Conservation (phyloP, 92 coral and sea anemone species). For the Palythoa grandiflora region DNA sequence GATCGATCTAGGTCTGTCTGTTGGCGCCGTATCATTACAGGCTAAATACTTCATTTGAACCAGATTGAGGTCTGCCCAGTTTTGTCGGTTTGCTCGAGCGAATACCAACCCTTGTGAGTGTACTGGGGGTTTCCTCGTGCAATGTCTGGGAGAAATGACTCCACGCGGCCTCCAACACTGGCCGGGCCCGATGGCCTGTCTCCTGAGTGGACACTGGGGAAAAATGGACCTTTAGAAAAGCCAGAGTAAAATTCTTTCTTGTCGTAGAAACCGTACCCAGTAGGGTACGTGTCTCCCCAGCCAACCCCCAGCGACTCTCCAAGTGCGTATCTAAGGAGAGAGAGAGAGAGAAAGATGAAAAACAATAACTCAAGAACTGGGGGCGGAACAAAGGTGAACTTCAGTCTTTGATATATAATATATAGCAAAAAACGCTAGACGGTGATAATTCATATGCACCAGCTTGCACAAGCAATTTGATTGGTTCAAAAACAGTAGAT, state of each 20-base stretch:
- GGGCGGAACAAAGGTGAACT: too few relatives aligned
- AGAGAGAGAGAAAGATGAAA: too few relatives aligned
- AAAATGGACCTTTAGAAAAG: conserved; percentile 84
- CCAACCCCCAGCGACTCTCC: conserved; percentile 85
- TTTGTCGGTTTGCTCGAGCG: conserved; percentile 57
- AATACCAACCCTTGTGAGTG: conserved; percentile 83
- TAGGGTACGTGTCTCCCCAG: conserved; percentile 84
- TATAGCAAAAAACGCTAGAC: too few relatives aligned
- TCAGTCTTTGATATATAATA: too few relatives aligned
- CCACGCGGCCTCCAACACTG: conserved; percentile 49
- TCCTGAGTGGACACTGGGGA: conserved; percentile 96
- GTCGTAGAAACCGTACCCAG: conserved; percentile 89
- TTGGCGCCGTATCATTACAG: too few relatives aligned
- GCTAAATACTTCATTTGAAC: conserved; percentile 72
- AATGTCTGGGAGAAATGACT: conserved; percentile 82
- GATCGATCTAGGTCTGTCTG: too few relatives aligned
- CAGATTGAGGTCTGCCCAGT: conserved; percentile 96
- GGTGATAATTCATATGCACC: too few relatives aligned
- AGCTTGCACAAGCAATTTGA: too few relatives aligned
- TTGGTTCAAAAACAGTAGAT: too few relatives aligned
- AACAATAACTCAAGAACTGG: too few relatives aligned
- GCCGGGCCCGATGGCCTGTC: conserved; percentile 64
- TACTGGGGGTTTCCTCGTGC: conserved; percentile 71
- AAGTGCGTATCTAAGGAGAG: conserved; percentile 51
- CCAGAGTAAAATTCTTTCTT: conserved; percentile 51